These are phyloP conservation scores for Kuschelorhynchus macadamiae DNA, from an alignment of 2,888 invertebrate species.

Conservation along the genomic window DNA sequence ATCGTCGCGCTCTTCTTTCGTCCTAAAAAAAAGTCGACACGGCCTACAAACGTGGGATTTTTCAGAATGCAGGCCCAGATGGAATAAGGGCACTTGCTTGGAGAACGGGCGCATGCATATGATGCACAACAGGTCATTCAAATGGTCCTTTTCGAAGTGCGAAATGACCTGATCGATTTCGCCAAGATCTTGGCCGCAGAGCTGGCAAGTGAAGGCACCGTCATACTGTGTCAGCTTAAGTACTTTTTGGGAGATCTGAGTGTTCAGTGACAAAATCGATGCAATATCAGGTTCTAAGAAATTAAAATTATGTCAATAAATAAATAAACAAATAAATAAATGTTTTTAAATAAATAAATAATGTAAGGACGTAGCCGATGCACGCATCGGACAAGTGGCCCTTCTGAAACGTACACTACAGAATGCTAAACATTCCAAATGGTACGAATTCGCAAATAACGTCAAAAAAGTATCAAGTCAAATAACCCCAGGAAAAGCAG, in stretches of 20 bases:
- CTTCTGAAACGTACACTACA: too few relatives aligned
- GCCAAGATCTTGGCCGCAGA: slow-evolving; percentile 35
- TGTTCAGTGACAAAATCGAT: not conserved
- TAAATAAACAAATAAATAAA: too few relatives aligned
- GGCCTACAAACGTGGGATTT: slow-evolving; percentile 41
- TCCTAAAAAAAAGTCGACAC: slow-evolving; percentile 37
- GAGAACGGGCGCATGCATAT: slow-evolving; percentile 38
- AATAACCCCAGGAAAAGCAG: too few relatives aligned
- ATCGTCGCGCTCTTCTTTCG: slow-evolving; percentile 33
- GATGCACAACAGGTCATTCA: slow-evolving; percentile 34
- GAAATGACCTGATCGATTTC: slow-evolving; percentile 37
- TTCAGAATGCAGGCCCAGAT: slow-evolving; percentile 42
- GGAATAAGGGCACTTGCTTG: slow-evolving; percentile 46
- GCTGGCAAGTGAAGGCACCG: slow-evolving; percentile 39
- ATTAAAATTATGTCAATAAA: too few relatives aligned
- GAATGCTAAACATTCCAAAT: too few relatives aligned
- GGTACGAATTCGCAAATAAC: too few relatives aligned
- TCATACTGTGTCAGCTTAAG: slow-evolving; percentile 39
- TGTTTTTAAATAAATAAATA: too few relatives aligned
- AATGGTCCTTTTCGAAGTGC: slow-evolving; percentile 38
- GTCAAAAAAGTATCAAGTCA: too few relatives aligned
- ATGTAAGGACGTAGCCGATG: too few relatives aligned
- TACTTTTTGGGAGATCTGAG: slow-evolving; percentile 31
- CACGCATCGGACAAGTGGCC: too few relatives aligned
- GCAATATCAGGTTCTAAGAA: slow-evolving; percentile 22